phyloP scores from a whole-genome alignment of 2,113 vertebrate species.

The Crotalus viridis region DNA sequence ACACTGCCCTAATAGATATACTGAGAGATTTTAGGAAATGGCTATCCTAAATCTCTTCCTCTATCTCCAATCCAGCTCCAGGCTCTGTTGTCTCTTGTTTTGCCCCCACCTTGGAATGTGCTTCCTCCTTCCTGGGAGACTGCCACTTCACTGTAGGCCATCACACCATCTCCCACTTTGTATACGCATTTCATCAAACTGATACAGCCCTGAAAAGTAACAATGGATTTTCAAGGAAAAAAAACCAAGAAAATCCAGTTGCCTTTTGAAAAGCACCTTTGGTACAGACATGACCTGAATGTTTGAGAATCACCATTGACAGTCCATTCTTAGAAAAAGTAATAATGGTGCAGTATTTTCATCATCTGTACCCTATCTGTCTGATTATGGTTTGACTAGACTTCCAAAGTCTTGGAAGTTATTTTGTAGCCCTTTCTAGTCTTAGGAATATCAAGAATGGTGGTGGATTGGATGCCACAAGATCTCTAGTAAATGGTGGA shows the following conservation, averaged over 20 bases:
- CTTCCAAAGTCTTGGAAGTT: background rate
- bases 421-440: background rate
- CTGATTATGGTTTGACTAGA: background rate
- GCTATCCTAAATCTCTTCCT: background rate
- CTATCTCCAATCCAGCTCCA: background rate
- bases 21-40: background rate
- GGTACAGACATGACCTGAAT: background rate
- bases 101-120: background rate
- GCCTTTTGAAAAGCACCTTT: background rate
- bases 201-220: background rate
- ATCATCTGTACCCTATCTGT: background rate
- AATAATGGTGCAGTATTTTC: background rate
- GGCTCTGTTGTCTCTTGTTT: background rate
- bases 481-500: background rate
- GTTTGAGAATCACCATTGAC: background rate
- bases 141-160: background rate
- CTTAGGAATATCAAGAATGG: conserved; percentile 18
- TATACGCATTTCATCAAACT: background rate
- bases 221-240: background rate
- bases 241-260: background rate
- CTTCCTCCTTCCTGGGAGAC: background rate
- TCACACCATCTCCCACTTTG: background rate
- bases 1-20: background rate
- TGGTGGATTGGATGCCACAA: conserved; percentile 42
- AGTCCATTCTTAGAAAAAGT: background rate